Base-by-base conservation (phyloP, 2,113 vertebrate species). In the Oreochromis tanganicae region DNA sequence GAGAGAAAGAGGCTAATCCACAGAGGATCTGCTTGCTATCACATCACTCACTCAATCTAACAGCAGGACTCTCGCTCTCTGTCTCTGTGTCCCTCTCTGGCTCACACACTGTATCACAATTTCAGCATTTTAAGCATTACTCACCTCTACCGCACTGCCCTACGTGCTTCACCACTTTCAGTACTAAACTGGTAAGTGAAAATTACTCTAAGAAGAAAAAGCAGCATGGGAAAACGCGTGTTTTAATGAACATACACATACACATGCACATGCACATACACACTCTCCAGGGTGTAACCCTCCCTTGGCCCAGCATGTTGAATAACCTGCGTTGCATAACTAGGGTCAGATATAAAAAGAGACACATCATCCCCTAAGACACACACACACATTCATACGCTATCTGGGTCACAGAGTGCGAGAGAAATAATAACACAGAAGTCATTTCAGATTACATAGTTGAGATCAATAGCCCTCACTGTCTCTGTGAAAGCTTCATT, bases 291-390 rank as follows among this genome's bases (percentile, higher is more conserved):
- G 86, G 81, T 78, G 54, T 75, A 83, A 59, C 87, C 87, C 56
- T 82, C 84, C 55, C 4, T 66, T 84, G 88, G 80, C 85, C 66
- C 81, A 80, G 59, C 79, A 32, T 92, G 92, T 95, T 95, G 91
- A 93, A 95, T 95, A 92, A 95, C 91, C 90, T 93, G 90, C 3
- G 73, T 93, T 95, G 92, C 90, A 87, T 94, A 95, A 96, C 86
- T 14, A 79, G 81, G 93, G 91, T 95, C 94, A 93, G 89, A 85
- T 93, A 88, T 90, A 94, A 95, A 94, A 94, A 95, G 85, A 82
- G 19, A 84, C 78, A 68, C 87, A 89, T 93, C 79, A 81, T 88
- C 85, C 85, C 86, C 83, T 56, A 87, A 92, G 41, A 93, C 83
- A 93, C 84, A 81, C 55, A 90, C 80, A 88, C 73, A 82, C 61